A percentile compares a stretch with the other conserved stretches of the same genome.
phyloP scores from a whole-genome alignment of 2,797 vertebrate species.

The Hippoglossus hippoglossus region DNA sequence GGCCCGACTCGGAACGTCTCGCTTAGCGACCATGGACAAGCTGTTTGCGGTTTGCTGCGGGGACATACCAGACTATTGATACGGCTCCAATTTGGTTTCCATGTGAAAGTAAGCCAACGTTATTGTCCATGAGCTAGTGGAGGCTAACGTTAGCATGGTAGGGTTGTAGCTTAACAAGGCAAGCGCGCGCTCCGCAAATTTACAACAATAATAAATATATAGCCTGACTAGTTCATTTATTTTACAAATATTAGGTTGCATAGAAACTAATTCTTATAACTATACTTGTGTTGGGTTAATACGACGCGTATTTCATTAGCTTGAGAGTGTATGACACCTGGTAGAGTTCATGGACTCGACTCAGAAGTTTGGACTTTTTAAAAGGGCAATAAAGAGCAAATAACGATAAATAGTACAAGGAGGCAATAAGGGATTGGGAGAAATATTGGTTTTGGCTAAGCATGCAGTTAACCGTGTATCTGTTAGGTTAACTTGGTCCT shows the following conservation, averaged over 20 bases:
- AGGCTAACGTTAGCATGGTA: slow-evolving; percentile 54
- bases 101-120: slow-evolving; percentile 45
- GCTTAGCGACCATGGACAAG: neutral
- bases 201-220: no score
- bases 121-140: slow-evolving; percentile 15
- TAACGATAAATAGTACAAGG: neutral
- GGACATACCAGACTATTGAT: neutral
- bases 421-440: neutral
- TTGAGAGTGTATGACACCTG: neutral
- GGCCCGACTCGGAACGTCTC: neutral
- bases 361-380: neutral
- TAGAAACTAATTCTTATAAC: no score
- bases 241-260: neutral
- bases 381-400: neutral
- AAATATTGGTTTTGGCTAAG: neutral
- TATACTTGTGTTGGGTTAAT: neutral
- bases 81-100: neutral
- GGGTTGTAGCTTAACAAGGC: slow-evolving; percentile 17
- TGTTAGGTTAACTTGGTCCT: neutral
- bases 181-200: slow-evolving; percentile 35
- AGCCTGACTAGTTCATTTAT: no score
- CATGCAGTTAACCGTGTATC: neutral
- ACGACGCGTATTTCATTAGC: neutral
- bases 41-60: neutral
- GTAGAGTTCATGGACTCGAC: no score